Evolutionary conservation across 2,888 invertebrate genomes (phyloP).

Genomic region (Caenorhabditis becei): DNA sequence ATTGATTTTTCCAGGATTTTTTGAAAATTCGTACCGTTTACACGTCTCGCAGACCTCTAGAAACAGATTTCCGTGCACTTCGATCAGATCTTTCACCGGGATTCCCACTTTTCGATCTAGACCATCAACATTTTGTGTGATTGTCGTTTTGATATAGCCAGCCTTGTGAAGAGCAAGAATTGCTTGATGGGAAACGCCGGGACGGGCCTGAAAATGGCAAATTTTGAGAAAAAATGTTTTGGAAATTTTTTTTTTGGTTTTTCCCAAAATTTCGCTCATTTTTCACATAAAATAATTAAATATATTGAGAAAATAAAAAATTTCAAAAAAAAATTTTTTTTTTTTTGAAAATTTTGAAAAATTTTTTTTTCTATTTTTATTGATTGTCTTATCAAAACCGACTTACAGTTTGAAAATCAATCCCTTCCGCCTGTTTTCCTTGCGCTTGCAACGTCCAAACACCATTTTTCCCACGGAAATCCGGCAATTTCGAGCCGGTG

Average conservation of each 20-base stretch:
- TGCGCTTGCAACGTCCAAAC: conserved; percentile 89
- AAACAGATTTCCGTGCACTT: conserved; percentile 99
- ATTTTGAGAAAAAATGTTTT: neutral
- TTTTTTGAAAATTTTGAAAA: too few species aligned
- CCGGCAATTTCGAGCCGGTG: conserved; percentile 91
- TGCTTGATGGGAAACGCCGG: conserved; percentile 30
- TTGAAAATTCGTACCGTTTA: conserved; percentile 83
- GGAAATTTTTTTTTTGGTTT: neutral
- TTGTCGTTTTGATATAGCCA: conserved; percentile 83
- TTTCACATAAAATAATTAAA: too few species aligned
- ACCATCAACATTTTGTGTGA: conserved; percentile 99
- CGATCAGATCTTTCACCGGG: conserved; percentile 88
- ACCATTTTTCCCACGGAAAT: conserved; percentile 96
- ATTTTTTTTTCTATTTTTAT: too few species aligned
- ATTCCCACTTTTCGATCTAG: conserved; percentile 94
- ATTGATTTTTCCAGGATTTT: conserved; percentile 2
- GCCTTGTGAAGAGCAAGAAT: conserved; percentile 47
- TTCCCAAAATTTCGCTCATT: neutral
- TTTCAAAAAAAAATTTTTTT: too few species aligned
- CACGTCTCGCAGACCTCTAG: conserved; percentile 94
- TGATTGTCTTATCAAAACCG: too few species aligned
- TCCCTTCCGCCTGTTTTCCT: conserved; percentile 85
- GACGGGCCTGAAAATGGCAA: conserved; percentile 82
- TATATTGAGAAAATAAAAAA: too few species aligned
- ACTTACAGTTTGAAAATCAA: conserved; percentile 86